These are phyloP conservation scores for Dasyornis broadbenti DNA, from an alignment of 2,113 vertebrate species.

Conservation along the genomic window DNA sequence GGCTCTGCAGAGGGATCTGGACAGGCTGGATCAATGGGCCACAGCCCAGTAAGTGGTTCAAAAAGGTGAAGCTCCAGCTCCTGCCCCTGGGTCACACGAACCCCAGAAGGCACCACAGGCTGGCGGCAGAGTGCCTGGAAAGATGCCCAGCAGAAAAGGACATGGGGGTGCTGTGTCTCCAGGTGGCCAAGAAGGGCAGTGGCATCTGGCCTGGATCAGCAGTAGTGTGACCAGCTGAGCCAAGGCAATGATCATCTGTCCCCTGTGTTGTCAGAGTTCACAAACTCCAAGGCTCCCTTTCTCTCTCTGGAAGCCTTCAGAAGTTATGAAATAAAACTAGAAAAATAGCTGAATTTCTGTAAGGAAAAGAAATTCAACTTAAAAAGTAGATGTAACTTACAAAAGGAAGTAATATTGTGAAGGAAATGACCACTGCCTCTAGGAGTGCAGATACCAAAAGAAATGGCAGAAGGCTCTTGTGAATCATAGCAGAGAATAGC, in stretches of 20 bases:
- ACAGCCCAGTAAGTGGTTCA: background rate
- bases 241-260: background rate
- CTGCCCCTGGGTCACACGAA: background rate
- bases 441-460: background rate
- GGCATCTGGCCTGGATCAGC: background rate
- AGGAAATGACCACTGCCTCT: background rate
- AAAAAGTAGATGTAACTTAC: background rate
- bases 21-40: background rate
- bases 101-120: background rate
- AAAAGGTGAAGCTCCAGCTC: background rate
- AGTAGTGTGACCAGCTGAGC: too few relatives aligned
- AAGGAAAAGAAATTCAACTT: background rate
- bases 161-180: background rate
- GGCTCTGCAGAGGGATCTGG: background rate
- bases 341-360: background rate
- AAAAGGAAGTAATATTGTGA: background rate
- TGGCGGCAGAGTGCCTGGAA: background rate
- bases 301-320: background rate
- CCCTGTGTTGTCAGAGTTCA: background rate
- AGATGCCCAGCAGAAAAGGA: background rate
- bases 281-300: background rate
- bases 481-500: background rate
- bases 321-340: background rate
- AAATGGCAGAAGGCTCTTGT: background rate
- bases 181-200: background rate